Evolutionary conservation across 2,113 vertebrate genomes (phyloP), one percentile per base, ranked within the genome.

Genomic region (Aptenodytes patagonicus): DNA sequence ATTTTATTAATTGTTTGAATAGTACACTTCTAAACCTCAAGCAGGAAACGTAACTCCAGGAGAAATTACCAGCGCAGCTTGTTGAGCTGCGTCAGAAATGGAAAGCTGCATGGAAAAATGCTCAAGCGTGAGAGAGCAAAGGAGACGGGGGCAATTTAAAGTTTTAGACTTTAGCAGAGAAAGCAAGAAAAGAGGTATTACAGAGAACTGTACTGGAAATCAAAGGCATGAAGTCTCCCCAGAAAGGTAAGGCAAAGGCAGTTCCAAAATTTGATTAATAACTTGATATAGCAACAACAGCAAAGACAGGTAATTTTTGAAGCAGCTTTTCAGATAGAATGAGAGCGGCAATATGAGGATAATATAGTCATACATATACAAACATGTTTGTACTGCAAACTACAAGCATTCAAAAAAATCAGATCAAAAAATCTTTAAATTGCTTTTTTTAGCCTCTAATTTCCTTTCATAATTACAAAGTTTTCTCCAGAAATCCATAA

Each of bases 291-390:
- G 40, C 64, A 94, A 66, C 18, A 86, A 34, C 17, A 66, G 38
- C 44, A 71, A 66, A 83, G 71, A 49, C 25, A n/a, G 14, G 18
- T 29, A 47, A 58, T 64, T 80, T 85, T 6, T 66, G 19, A 88
- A 90, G 46, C 7, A 88, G 11, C 17, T 81, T 82, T 79, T 52
- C 38, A 70, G 46, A 40, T 2, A 66, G 14, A 81, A 44, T 16
- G 11, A 90, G 18, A 69, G 42, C 1, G 0, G n/a, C 21, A 83
- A 32, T 32, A 47, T 0, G 0, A 88, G 13, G 25, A 42, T 65
- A 32, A 90, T 25, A n/a, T 3, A 77, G 44, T 57, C 34, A 82
- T 10, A 86, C 18, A 75, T 6, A 46, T 5, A 51, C 6, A 85
- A 91, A 92, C 8, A 40, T 3, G 5, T 68, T 17, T 75, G 20